A percentile compares a stretch with the other conserved stretches of the same genome.
Evolutionary conservation across 2,113 vertebrate species (phyloP).

Genomic region (Pachyramphus minor): DNA sequence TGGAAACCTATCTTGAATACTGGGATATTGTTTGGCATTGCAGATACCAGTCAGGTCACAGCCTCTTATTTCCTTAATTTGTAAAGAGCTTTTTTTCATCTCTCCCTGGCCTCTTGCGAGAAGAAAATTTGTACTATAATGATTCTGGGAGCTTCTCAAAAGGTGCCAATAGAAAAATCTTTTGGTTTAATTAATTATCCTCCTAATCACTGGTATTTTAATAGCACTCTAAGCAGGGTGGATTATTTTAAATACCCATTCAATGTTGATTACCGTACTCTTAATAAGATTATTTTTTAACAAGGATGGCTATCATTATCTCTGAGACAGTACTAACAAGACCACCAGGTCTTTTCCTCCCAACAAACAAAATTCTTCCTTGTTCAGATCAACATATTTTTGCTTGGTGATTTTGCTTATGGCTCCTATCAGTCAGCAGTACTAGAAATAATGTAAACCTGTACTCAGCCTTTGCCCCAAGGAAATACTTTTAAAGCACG

Average conservation of each 20-base stretch:
- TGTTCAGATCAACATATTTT: not conserved
- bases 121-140: not conserved
- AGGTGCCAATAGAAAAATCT: not conserved
- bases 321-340: not conserved
- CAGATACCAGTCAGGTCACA: not conserved
- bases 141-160: not conserved
- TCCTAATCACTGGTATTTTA: not conserved
- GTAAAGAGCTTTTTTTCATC: not conserved
- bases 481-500: not conserved
- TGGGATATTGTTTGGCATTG: not conserved
- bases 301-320: not conserved
- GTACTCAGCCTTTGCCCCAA: not conserved
- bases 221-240: not conserved
- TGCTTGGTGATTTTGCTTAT: not conserved
- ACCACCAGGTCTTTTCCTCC: not conserved
- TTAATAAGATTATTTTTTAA: conserved; percentile 2
- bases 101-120: not conserved
- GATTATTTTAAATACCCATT: conserved; percentile 5
- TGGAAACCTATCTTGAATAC: not conserved
- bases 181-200: not conserved
- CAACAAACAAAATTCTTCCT: not conserved
- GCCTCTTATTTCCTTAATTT: not conserved
- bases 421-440: not conserved
- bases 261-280: not conserved
- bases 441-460: not conserved